Evolutionary conservation across 2,888 invertebrate genomes (phyloP), one percentile per base, ranked within the genome.

Genomic region (Chironomus tentans): DNA sequence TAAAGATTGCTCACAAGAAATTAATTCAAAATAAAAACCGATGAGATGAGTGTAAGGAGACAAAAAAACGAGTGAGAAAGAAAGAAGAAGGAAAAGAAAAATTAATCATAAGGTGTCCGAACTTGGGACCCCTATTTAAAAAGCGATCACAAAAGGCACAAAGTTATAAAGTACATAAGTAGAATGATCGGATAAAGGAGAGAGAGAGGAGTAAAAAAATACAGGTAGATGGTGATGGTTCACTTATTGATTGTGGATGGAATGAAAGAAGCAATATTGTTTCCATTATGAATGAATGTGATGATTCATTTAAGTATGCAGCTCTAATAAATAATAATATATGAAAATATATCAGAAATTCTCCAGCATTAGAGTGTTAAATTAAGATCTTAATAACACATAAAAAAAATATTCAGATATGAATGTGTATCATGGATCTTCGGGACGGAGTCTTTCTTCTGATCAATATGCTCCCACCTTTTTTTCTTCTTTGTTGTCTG

Each of bases 61-160:
- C 13, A 46, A 70, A 50, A 70, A 50, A 70, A 22, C 38, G 38
- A 38, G 38, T 38, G 38, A 38, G 10, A 38, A 12, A n/a, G 38
- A 15, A 18, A 48, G 48, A 70, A 48, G 24, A 46, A 47, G 12
- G 28, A 70, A 38, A 65, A 65, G 47, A 62, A 68, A 24, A 68
- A 21, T 38, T 74, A 74, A 68, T 74, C 68, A 74, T 68, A 74
- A 74, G 74, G 74, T 74, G 72, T 72, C 62, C 62, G 74, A 74
- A 68, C 65, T 68, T 24, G 48, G 22, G 68, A 74, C 65, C 68
- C 48, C 74, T 74, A 68, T 74, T 74, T 74, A 74, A 74, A 73
- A 74, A 68, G 68, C 74, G 68, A 74, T 74, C 74, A 74, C 46
- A 68, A 48, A 46, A 38, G 24, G 21, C 21, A 38, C 56, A 56